Evolutionary conservation across 2,888 invertebrate species (phyloP).

Genomic region (Ectemnius cavifrons): DNA sequence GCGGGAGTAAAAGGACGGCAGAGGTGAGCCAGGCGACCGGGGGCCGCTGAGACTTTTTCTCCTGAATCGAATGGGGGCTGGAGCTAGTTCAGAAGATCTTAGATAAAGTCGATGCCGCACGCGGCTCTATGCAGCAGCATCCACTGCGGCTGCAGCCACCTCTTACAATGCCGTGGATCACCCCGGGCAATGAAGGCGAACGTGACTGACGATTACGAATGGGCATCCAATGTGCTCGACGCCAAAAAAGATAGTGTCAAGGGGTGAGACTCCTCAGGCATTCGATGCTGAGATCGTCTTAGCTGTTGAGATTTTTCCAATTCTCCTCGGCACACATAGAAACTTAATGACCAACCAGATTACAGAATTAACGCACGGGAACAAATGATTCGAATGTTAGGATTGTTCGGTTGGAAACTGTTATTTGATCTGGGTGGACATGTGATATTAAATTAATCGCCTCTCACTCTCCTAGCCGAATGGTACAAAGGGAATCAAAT

Average conservation of each 20-base stretch:
- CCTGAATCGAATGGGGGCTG: slow-evolving; percentile 38
- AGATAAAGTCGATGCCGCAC: slow-evolving; percentile 56
- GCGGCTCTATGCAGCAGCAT: slow-evolving; percentile 15
- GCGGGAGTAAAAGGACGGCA: slow-evolving; percentile 30
- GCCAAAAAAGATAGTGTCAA: too few relatives aligned
- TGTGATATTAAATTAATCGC: neutral
- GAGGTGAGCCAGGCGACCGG: neutral
- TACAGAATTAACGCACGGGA: too few relatives aligned
- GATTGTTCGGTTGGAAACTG: too few relatives aligned
- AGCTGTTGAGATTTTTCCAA: neutral
- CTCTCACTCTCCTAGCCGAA: neutral
- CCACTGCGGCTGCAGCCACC: slow-evolving; percentile 31
- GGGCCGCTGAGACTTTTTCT: slow-evolving; percentile 53
- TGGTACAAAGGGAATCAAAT: slow-evolving; percentile 1
- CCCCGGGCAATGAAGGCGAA: slow-evolving; percentile 30
- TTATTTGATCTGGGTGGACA: too few relatives aligned
- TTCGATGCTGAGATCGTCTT: neutral
- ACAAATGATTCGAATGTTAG: too few relatives aligned
- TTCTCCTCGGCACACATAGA: too few relatives aligned
- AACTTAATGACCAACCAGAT: too few relatives aligned
- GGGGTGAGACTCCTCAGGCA: neutral
- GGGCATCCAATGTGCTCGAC: neutral
- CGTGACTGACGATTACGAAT: slow-evolving; percentile 40
- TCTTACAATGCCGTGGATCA: slow-evolving; percentile 37
- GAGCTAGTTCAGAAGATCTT: slow-evolving; percentile 63